phyloP scores from a whole-genome alignment of 2,797 vertebrate genomes.

The Hephaestus fuliginosus region DNA sequence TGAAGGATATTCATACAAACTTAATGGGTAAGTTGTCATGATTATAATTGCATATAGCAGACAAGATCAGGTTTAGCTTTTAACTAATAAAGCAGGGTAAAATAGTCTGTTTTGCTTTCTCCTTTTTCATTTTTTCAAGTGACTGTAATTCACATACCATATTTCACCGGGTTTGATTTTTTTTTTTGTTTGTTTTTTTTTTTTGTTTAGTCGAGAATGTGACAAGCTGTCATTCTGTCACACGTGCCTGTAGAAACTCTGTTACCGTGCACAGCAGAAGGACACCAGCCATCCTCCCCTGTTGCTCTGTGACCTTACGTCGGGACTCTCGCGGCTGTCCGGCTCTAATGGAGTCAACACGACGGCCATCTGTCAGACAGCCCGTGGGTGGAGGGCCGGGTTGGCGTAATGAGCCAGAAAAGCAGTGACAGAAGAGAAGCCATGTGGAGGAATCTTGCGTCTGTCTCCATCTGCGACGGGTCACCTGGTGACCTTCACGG shows the following conservation, averaged over 20 bases:
- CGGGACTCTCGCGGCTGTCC: constrained; percentile 5
- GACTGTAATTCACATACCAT: not conserved
- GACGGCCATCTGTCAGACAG: constrained; percentile 41
- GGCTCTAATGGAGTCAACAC: constrained; percentile 36
- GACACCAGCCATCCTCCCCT: not conserved
- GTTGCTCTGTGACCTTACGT: constrained; percentile 27
- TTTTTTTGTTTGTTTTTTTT: not conserved
- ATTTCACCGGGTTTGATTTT: not conserved
- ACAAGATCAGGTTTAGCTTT: not conserved
- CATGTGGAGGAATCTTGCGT: constrained; percentile 27
- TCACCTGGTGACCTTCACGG: constrained; percentile 27
- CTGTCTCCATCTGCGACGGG: constrained; percentile 41
- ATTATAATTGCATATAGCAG: not conserved
- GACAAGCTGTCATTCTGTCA: not conserved
- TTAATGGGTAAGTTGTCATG: too few relatives aligned
- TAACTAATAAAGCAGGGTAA: not conserved
- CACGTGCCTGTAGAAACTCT: not conserved
- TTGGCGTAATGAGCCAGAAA: constrained; percentile 51
- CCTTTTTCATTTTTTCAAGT: not conserved
- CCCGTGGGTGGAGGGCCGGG: constrained; percentile 1
- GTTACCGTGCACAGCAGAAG: not conserved
- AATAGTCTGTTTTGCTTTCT: not conserved
- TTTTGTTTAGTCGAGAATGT: not conserved
- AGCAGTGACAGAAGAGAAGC: constrained; percentile 18
- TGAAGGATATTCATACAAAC: not conserved